These are phyloP conservation scores for Drosophila antonietae DNA, from an alignment of 2,888 invertebrate species.

Conservation along the genomic window DNA sequence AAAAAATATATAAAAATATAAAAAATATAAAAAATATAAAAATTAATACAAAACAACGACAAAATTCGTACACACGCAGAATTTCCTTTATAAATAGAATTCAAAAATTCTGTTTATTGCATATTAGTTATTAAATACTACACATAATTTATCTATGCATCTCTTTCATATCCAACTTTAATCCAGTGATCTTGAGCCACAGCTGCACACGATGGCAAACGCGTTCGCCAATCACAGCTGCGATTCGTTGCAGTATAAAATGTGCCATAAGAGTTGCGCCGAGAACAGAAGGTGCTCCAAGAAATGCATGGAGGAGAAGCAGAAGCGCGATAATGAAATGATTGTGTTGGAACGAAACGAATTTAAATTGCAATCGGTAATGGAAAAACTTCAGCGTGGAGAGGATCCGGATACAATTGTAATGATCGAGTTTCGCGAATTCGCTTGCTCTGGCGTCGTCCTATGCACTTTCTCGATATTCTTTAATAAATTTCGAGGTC, in stretches of 20 bases:
- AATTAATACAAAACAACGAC: no score
- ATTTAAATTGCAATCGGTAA: neutral
- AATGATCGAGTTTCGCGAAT: conserved; percentile 1
- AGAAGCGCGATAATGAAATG: neutral
- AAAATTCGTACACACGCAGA: no score
- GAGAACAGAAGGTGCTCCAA: neutral
- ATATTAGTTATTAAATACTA: no score
- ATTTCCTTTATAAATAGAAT: no score
- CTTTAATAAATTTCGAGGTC: neutral
- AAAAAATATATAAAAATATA: neutral
- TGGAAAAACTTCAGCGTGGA: neutral
- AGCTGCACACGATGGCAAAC: neutral
- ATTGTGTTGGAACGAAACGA: neutral
- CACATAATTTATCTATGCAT: no score
- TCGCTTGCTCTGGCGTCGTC: conserved; percentile 23
- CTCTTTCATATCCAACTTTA: neutral
- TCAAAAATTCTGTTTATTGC: no score
- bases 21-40: no score
- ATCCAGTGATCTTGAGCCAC: conserved; percentile 4
- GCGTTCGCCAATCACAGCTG: neutral
- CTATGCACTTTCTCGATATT: conserved; percentile 14
- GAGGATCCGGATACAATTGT: conserved; percentile 27
- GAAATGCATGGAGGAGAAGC: neutral
- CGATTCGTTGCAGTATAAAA: neutral
- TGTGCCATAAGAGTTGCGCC: conserved; percentile 1